These are phyloP conservation scores for Falco biarmicus DNA, from an alignment of 2,797 vertebrate species.

Conservation along the genomic window DNA sequence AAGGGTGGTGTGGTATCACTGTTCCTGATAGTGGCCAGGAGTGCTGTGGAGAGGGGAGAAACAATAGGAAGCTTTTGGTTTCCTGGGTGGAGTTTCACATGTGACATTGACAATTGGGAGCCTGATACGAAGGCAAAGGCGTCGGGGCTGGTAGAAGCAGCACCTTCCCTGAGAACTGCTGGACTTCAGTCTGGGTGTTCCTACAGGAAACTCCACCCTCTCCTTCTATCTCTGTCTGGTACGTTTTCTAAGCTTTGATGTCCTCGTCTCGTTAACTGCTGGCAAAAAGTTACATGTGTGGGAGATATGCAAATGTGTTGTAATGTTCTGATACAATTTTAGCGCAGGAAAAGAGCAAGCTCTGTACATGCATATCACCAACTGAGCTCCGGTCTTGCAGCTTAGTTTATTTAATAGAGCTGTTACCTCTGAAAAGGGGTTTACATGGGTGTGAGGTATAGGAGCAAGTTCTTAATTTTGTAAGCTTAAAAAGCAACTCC, in stretches of 20 bases:
- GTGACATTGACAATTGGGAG: neutral
- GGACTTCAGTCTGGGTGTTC: constrained; percentile 28
- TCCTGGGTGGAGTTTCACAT: constrained; percentile 35
- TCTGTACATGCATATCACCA: neutral
- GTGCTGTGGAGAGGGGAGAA: neutral
- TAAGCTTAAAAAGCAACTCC: neutral
- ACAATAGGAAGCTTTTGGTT: constrained; percentile 22
- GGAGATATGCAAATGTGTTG: constrained; percentile 50
- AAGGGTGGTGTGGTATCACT: neutral
- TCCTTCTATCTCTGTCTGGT: neutral
- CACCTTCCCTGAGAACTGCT: neutral
- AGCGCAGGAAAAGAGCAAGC: constrained; percentile 45
- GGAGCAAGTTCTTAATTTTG: neutral
- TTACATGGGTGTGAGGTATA: neutral
- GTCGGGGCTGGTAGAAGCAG: neutral
- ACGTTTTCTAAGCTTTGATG: neutral
- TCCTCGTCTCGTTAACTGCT: neutral
- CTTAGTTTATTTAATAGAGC: neutral
- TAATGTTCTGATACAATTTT: constrained; percentile 52
- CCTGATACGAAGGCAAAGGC: neutral
- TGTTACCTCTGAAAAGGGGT: neutral
- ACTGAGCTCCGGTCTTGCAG: constrained; percentile 14
- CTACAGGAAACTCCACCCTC: constrained; percentile 29
- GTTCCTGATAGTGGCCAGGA: neutral
- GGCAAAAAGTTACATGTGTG: constrained; percentile 12